These are phyloP conservation scores for western clawed frog (Xenopus tropicalis) DNA, from an alignment of 2,113 vertebrate species.

Conservation along the genomic window UCB_Xtro_10.0 CM004446.2:140654001-140654500, in stretches of 20 bases:
- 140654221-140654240: not conserved
- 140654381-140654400: too few species aligned
- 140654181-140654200: conserved; percentile 60
- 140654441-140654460: too few species aligned
- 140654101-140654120: conserved; percentile 83
- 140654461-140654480: too few species aligned
- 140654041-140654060: conserved; percentile 63
- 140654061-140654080: conserved; percentile 80
- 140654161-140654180: conserved; percentile 62
- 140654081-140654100: conserved; percentile 78
- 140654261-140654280: conserved; percentile 41
- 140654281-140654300: conserved; percentile 56
- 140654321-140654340: not conserved
- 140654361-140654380: not conserved
- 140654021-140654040: conserved; percentile 43
- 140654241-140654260: conserved; percentile 47
- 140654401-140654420: too few species aligned
- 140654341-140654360: not conserved
- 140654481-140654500: too few species aligned
- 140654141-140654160: conserved; percentile 69
- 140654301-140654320: conserved; percentile 48
- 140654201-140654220: conserved; percentile 30
- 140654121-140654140: conserved; percentile 65
- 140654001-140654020: conserved; percentile 57
- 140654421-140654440: too few species aligned